phyloP scores from a whole-genome alignment of 2,888 invertebrate species.

The Brachylomia viminalis region DNA sequence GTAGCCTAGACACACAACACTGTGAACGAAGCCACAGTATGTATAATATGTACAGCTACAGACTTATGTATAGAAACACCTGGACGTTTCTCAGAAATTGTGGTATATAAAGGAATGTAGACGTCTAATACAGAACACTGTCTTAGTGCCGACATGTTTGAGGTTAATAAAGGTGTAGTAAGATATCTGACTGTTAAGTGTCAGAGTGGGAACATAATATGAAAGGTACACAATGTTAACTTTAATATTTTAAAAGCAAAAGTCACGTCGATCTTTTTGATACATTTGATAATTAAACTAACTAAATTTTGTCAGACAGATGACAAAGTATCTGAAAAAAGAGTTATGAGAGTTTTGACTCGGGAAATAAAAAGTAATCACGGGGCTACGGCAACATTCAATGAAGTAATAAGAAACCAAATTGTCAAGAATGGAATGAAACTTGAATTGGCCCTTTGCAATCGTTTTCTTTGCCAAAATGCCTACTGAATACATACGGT shows the following conservation, averaged over 20 bases:
- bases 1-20: slow-evolving; percentile 30
- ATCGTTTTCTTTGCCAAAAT: background rate
- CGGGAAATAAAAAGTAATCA: background rate
- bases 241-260: background rate
- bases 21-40: background rate
- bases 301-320: background rate
- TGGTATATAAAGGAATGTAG: background rate
- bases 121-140: slow-evolving; percentile 10
- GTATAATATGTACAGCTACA: background rate
- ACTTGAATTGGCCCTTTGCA: background rate
- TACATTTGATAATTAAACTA: background rate
- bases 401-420: background rate
- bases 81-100: background rate
- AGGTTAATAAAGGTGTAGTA: background rate
- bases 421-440: background rate
- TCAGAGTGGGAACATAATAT: background rate
- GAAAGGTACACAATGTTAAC: background rate
- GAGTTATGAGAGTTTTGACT: background rate
- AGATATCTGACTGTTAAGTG: background rate
- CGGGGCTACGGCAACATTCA: background rate
- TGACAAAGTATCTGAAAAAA: background rate
- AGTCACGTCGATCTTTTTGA: rapidly evolving
- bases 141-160: slow-evolving; percentile 17
- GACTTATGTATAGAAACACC: background rate
- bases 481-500: background rate